A percentile compares a stretch with the other conserved stretches of the same genome.
These are phyloP conservation scores for Tiliacea aurago DNA, from an alignment of 2,888 invertebrate genomes.

Conservation along the genomic window DNA sequence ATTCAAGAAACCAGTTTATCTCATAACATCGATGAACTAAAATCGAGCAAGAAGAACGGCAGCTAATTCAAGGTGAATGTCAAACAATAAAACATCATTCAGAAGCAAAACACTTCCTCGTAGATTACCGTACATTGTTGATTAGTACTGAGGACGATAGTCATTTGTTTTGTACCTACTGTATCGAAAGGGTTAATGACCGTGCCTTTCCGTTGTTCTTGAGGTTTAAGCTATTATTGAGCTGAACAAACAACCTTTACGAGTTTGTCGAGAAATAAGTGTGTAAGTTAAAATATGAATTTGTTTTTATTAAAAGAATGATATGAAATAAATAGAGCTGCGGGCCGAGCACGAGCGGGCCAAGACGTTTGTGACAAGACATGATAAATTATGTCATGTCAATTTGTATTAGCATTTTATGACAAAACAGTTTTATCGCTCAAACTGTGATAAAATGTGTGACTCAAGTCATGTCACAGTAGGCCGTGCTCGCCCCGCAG, in stretches of 20 bases:
- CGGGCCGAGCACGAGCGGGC: too few relatives aligned
- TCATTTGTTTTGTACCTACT: slow-evolving; percentile 35
- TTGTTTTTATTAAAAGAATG: not conserved
- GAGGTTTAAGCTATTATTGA: slow-evolving; percentile 40
- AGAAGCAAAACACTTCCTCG: slow-evolving; percentile 63
- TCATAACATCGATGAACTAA: slow-evolving; percentile 68
- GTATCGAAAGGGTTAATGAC: slow-evolving; percentile 67
- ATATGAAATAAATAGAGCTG: too few relatives aligned
- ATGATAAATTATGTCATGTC: too few relatives aligned
- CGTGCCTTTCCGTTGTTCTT: slow-evolving; percentile 69
- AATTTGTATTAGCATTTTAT: too few relatives aligned
- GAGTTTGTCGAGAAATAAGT: not conserved
- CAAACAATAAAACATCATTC: slow-evolving; percentile 63
- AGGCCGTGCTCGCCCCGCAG: too few relatives aligned
- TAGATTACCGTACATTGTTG: slow-evolving; percentile 54
- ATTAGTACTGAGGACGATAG: slow-evolving; percentile 56
- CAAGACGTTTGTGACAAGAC: too few relatives aligned
- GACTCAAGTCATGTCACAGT: too few relatives aligned
- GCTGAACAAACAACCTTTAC: slow-evolving; percentile 8
- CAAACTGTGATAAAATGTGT: too few relatives aligned
- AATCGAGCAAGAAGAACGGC: slow-evolving; percentile 69
- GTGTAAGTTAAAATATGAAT: not conserved
- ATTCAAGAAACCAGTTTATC: slow-evolving; percentile 58
- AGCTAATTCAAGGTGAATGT: slow-evolving; percentile 75
- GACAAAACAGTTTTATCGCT: too few relatives aligned